phyloP scores from a whole-genome alignment of 2,113 vertebrate genomes.

The Sapajus apella region DNA sequence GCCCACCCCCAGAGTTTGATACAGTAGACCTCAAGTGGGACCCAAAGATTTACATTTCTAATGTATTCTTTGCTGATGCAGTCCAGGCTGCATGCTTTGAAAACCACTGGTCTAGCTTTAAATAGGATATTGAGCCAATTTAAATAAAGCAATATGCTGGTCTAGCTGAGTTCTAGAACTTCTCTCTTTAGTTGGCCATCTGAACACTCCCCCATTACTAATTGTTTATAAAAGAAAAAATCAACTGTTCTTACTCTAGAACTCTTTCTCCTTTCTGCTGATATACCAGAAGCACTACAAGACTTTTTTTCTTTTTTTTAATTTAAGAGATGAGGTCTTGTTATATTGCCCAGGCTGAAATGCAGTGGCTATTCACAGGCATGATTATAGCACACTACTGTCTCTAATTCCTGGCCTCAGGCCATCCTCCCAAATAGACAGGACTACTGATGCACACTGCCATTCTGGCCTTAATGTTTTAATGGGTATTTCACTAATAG shows the following conservation, averaged over 20 bases:
- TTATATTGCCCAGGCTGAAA: background rate
- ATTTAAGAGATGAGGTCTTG: background rate
- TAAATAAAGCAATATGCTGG: too few relatives aligned
- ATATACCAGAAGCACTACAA: background rate
- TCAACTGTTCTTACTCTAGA: background rate
- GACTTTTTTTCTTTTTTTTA: background rate
- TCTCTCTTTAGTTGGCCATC: background rate
- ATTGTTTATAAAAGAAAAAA: background rate
- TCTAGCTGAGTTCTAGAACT: background rate
- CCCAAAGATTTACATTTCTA: slow-evolving; percentile 5
- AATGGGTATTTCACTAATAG: background rate
- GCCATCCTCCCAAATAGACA: background rate
- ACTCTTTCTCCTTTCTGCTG: background rate
- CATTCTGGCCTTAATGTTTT: background rate
- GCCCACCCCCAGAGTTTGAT: background rate
- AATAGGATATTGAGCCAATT: too few relatives aligned
- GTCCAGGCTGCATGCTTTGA: background rate
- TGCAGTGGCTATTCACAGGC: background rate
- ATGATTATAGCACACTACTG: background rate
- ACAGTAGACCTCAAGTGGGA: background rate
- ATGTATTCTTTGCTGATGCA: background rate
- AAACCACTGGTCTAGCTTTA: background rate
- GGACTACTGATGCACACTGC: background rate
- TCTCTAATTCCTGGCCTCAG: background rate
- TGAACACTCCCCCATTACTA: background rate